Percentiles rank a stretch among this genome's conserved stretches.
These are phyloP conservation scores for Ibycter americanus DNA, from an alignment of 2,797 vertebrate species.

Conservation along the genomic window DNA sequence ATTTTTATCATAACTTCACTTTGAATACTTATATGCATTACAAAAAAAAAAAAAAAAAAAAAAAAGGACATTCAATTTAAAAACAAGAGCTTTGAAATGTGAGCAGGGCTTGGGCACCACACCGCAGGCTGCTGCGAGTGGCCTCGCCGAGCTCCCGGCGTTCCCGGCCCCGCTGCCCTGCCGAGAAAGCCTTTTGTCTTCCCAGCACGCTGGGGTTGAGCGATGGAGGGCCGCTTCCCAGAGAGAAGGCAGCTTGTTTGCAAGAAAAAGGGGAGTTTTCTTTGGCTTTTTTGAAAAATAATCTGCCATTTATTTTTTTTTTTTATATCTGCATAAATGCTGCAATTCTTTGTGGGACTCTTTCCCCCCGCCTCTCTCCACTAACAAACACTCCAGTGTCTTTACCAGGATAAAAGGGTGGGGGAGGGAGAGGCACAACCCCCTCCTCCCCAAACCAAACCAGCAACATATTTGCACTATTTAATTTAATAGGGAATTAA, in stretches of 20 bases:
- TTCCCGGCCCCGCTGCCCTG: neutral
- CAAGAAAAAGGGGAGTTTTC: constrained; percentile 34
- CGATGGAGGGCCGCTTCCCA: neutral
- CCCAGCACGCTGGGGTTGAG: neutral
- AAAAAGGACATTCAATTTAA: neutral
- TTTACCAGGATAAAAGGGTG: constrained; percentile 9
- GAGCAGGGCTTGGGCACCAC: neutral
- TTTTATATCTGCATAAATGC: neutral
- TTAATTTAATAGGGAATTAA: constrained; percentile 64
- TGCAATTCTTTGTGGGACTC: constrained; percentile 27
- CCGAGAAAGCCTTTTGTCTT: constrained; percentile 35
- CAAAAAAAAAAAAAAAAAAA: neutral
- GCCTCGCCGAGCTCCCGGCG: neutral
- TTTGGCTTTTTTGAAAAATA: constrained; percentile 27
- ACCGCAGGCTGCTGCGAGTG: neutral
- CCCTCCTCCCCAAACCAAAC: neutral
- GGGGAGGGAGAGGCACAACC: neutral
- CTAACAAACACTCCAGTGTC: constrained; percentile 51
- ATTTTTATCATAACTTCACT: constrained; percentile 62
- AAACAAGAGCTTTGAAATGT: constrained; percentile 57
- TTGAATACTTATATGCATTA: neutral
- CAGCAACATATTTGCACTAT: constrained; percentile 35
- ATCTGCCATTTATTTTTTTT: neutral
- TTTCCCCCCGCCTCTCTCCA: fast-evolving
- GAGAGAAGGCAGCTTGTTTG: constrained; percentile 40